phyloP scores from a whole-genome alignment of 2,113 vertebrate genomes.

The Trochalopteron elliotii region DNA sequence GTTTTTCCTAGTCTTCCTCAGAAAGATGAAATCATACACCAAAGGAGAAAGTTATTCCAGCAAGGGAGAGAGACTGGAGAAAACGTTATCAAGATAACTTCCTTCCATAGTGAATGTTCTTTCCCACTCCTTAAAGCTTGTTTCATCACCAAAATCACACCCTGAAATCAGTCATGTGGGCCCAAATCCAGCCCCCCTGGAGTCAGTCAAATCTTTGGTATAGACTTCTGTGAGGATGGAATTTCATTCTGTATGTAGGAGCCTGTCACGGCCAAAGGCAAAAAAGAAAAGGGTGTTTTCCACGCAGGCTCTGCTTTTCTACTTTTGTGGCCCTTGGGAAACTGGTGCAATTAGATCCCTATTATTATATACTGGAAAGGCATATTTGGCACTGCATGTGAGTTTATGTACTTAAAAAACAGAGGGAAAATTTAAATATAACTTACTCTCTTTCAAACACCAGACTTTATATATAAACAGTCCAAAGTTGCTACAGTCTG shows the following conservation, averaged over 20 bases:
- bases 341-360: conserved; percentile 27
- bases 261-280: background rate
- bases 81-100: background rate
- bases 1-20: background rate
- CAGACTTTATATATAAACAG: conserved; percentile 62
- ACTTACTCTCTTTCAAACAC: conserved; percentile 22
- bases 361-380: conserved; percentile 26
- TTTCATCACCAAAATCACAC: conserved; percentile 5
- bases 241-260: conserved; percentile 8
- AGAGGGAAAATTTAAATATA: conserved; percentile 25
- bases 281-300: conserved; percentile 51
- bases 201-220: background rate
- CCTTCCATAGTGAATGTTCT: background rate
- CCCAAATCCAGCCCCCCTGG: background rate
- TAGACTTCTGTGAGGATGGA: conserved; percentile 1
- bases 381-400: conserved; percentile 19
- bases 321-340: conserved; percentile 18
- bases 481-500: conserved; percentile 4
- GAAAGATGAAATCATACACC: background rate
- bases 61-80: background rate
- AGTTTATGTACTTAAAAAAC: conserved; percentile 14
- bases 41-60: background rate
- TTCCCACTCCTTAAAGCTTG: background rate
- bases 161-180: conserved; percentile 24
- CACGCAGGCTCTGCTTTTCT: conserved; percentile 13